Evolutionary conservation across 2,113 vertebrate genomes (phyloP).

Genomic region (Ardeotis arabs): DNA sequence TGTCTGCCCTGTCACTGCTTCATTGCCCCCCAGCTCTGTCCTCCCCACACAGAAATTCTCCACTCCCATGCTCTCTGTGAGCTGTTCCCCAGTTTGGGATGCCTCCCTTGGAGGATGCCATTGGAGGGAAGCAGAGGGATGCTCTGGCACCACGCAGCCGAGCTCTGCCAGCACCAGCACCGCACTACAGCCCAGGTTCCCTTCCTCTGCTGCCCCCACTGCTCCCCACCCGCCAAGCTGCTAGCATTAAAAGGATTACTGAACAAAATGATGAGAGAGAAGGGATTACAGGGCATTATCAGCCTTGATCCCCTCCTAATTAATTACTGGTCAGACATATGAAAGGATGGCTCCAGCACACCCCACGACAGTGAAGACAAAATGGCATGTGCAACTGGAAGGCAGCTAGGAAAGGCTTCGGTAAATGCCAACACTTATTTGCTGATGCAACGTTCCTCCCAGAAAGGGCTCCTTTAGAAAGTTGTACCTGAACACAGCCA

Average conservation of each 20-base stretch:
- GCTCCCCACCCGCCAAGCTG: not conserved
- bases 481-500: not conserved
- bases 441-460: not conserved
- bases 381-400: not conserved
- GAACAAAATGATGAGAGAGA: constrained; percentile 63
- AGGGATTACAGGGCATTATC: constrained; percentile 71
- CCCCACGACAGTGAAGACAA: not conserved
- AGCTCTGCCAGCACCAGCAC: not conserved
- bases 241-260: constrained; percentile 64
- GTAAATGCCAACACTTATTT: not conserved
- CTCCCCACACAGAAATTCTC: not conserved
- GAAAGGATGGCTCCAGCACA: constrained; percentile 3
- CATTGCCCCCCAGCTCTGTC: fast-evolving
- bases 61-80: not conserved
- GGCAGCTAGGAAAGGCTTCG: not conserved
- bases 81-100: not conserved
- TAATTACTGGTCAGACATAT: constrained; percentile 68
- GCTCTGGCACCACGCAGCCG: not conserved
- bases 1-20: not conserved
- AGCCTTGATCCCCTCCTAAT: constrained; percentile 69
- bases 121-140: not conserved
- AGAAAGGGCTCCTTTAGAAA: not conserved
- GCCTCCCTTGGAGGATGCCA: not conserved
- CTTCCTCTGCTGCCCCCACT: not conserved
- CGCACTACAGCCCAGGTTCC: not conserved